These are phyloP conservation scores for Sorex fumeus DNA, from an alignment of 2,113 vertebrate genomes.

Conservation along the genomic window DNA sequence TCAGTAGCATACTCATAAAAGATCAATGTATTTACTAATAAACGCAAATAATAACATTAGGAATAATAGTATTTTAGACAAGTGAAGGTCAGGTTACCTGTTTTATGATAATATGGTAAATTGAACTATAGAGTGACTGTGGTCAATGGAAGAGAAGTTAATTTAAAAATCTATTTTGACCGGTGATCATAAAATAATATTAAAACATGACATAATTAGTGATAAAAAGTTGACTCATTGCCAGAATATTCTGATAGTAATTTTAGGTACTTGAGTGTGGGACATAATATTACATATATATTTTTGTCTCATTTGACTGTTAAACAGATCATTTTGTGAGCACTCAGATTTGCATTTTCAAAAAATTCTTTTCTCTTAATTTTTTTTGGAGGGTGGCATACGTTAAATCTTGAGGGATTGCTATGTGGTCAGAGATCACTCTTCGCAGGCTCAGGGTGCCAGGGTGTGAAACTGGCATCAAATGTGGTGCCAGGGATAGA, in stretches of 20 bases:
- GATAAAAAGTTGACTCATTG: not conserved
- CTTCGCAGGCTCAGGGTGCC: too few species aligned
- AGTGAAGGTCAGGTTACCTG: conserved; percentile 55
- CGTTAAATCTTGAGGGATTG: too few species aligned
- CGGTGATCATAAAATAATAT: conserved; percentile 51
- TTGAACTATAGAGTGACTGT: conserved; percentile 44
- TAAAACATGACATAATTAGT: not conserved
- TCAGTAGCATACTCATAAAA: conserved; percentile 62
- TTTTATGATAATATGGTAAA: conserved; percentile 60
- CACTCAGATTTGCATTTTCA: not conserved
- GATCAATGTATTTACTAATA: conserved; percentile 36
- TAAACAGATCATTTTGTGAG: not conserved
- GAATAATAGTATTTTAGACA: conserved; percentile 57
- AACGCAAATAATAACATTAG: conserved; percentile 9
- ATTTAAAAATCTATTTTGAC: conserved; percentile 1
- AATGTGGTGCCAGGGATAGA: too few species aligned
- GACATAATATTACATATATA: not conserved
- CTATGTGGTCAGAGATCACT: too few species aligned
- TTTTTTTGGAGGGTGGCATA: too few species aligned
- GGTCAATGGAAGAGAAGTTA: conserved; percentile 65
- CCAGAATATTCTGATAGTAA: not conserved
- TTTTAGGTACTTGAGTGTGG: not conserved
- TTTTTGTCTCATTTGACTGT: not conserved
- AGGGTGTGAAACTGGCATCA: too few species aligned
- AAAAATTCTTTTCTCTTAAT: too few species aligned